These are phyloP conservation scores for Odontophorus gujanensis DNA, from an alignment of 2,113 vertebrate genomes.

Conservation along the genomic window DNA sequence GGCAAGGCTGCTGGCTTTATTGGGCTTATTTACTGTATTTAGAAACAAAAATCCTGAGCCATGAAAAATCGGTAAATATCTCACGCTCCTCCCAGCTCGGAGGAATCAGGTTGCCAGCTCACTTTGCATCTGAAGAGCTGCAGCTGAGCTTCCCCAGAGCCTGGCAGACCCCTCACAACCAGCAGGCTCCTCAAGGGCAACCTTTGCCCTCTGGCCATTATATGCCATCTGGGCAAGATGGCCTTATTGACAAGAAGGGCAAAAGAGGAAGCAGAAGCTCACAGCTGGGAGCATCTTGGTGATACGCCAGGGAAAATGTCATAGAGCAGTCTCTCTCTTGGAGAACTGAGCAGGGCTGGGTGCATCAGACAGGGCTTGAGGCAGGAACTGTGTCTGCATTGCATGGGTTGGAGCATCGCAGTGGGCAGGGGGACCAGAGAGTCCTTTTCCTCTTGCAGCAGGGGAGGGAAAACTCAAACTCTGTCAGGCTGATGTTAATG, in stretches of 20 bases:
- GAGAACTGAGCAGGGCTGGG: background rate
- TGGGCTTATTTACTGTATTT: background rate
- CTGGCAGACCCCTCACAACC: background rate
- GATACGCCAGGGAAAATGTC: background rate
- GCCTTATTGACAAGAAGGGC: background rate
- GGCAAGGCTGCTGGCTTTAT: background rate
- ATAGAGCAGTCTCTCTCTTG: background rate
- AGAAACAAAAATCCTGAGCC: background rate
- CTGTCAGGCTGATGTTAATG: background rate
- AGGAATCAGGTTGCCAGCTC: background rate
- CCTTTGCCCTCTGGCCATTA: background rate
- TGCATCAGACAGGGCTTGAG: background rate
- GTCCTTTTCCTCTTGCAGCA: background rate
- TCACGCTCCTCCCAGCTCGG: background rate
- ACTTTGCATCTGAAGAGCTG: background rate
- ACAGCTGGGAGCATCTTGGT: background rate
- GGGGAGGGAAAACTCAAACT: background rate
- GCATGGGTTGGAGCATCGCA: too few relatives aligned
- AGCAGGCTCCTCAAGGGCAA: background rate
- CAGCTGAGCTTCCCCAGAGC: background rate
- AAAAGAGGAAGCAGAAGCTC: background rate
- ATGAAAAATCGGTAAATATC: background rate
- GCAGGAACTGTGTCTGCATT: accelerated
- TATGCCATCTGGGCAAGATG: background rate
- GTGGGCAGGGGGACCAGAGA: background rate